Evolutionary conservation across 2,888 invertebrate species (phyloP).

Genomic region (Drosophila niveifrons): DNA sequence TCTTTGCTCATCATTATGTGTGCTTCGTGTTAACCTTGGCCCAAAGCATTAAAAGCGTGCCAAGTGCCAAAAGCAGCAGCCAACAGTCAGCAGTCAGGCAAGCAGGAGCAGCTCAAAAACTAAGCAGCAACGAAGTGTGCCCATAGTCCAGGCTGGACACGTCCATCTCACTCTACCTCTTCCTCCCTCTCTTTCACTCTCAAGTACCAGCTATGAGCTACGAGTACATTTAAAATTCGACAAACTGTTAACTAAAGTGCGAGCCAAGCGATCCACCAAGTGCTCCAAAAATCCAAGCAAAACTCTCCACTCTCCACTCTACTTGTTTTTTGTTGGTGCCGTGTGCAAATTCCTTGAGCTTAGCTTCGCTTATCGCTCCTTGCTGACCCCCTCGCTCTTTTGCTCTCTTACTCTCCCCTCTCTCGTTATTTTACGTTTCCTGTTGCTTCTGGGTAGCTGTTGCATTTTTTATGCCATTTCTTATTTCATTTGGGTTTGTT

Average conservation of each 20-base stretch:
- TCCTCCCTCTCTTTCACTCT: background rate
- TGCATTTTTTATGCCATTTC: conserved; percentile 77
- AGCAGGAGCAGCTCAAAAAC: conserved; percentile 16
- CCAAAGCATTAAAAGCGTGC: conserved; percentile 76
- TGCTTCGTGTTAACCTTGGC: conserved; percentile 70
- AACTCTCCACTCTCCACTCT: background rate
- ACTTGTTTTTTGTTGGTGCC: background rate
- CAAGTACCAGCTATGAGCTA: background rate
- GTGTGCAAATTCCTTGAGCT: conserved; percentile 51
- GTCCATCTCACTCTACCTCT: conserved; percentile 15
- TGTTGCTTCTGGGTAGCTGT: conserved; percentile 70
- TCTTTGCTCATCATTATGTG: conserved; percentile 53
- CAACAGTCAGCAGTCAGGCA: conserved; percentile 2
- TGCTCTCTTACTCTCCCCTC: background rate
- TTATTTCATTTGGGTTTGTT: conserved; percentile 62
- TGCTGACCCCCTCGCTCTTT: background rate
- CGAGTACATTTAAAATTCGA: conserved; percentile 69
- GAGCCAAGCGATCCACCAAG: conserved; percentile 19
- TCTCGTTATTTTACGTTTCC: conserved; percentile 37
- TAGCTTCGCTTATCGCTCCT: conserved; percentile 34
- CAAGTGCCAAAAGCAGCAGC: conserved; percentile 59
- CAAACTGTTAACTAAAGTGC: conserved; percentile 55
- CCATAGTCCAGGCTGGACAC: conserved; percentile 40
- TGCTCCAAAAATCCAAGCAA: conserved; percentile 33
- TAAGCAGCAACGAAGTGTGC: background rate